phyloP scores from a whole-genome alignment of 2,888 invertebrate genomes.

The Brachyptera risi region DNA sequence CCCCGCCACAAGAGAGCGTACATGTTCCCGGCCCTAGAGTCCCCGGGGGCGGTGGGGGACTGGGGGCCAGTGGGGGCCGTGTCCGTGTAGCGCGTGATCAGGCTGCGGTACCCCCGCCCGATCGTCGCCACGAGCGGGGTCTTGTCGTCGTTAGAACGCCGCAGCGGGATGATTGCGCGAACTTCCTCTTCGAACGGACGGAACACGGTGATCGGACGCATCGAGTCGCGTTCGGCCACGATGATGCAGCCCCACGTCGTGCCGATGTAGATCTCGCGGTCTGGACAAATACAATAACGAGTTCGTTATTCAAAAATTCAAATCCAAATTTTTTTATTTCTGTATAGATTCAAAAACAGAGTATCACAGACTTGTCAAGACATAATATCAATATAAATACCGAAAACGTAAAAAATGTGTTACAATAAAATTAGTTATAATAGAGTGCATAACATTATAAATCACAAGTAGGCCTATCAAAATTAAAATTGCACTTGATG shows the following conservation, averaged over 20 bases:
- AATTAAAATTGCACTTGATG: too few species aligned
- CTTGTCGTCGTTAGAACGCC: constrained; percentile 39
- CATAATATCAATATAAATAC: too few species aligned
- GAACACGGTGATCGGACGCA: constrained; percentile 88
- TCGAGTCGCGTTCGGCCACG: constrained; percentile 73
- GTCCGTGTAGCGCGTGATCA: constrained; percentile 47
- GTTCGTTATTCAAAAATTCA: too few species aligned
- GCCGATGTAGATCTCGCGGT: constrained; percentile 47
- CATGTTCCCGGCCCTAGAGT: constrained; percentile 49
- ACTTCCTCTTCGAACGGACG: constrained; percentile 85
- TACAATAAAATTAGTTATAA: too few species aligned
- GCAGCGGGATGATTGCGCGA: constrained; percentile 41
- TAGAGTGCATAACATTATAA: too few species aligned
- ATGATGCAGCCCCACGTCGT: constrained; percentile 95
- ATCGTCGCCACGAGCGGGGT: constrained; percentile 70
- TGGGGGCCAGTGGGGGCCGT: constrained; percentile 30
- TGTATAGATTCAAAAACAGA: too few species aligned
- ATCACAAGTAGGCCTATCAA: too few species aligned
- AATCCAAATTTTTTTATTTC: too few species aligned
- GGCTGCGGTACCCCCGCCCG: constrained; percentile 78
- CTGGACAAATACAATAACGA: too few species aligned
- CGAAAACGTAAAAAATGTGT: too few species aligned
- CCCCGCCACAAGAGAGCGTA: constrained; percentile 70
- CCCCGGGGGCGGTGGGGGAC: constrained; percentile 36
- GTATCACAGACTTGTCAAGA: too few species aligned